Base-by-base conservation (phyloP, 2,113 vertebrate species). In the Eurypyga helias region DNA sequence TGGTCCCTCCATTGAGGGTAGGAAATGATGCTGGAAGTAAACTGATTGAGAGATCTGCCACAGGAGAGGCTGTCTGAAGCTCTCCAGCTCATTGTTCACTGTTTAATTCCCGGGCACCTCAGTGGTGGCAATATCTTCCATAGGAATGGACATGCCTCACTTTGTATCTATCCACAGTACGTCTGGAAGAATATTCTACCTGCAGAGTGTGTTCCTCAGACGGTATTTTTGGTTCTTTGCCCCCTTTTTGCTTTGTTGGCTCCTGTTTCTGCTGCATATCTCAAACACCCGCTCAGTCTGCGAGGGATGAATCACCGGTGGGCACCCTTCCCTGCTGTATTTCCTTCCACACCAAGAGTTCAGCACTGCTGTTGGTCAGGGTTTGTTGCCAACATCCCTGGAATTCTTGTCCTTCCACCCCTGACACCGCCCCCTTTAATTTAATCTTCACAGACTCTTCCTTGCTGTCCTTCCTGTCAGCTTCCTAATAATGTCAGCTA, bases 331-430 rank as follows among this genome's bases (percentile, higher is more conserved):
- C 36, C 36, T 54, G 11, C 46, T 21, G 13, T 51, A 38, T 79
- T 87, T 49, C 26, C 54, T 51, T 89, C 9, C 36, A 33, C 18
- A n/a, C 9, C 19, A 16, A 9, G 72, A 75, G 51, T 87, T 83
- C 11, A 7, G 34, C 26, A 28, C 5, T 2, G 4, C n/a, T 61
- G 26, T 52, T 66, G 41, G 7, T 79, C 45, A 33, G n/a, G 21
- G 51, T 60, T 66, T 25, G 20, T 49, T 84, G 69, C 55, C 26
- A 55, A 2, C 33, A 46, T 67, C 43, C 10, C 43, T 67, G 34
- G 34, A 78, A 75, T 0, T 0, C 26, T 70, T 72, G 12, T 7
- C 4, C 13, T n/a, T n/a, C n/a, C n/a, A n/a, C n/a, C n/a, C n/a
- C n/a, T n/a, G n/a, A n/a, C n/a, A n/a, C n/a, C n/a, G n/a, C n/a